Evolutionary conservation across 1,140 invertebrate genomes (phyloP), one percentile per base, ranked within the genome.

Genomic region (Aphelenchoides fujianensis): DNA sequence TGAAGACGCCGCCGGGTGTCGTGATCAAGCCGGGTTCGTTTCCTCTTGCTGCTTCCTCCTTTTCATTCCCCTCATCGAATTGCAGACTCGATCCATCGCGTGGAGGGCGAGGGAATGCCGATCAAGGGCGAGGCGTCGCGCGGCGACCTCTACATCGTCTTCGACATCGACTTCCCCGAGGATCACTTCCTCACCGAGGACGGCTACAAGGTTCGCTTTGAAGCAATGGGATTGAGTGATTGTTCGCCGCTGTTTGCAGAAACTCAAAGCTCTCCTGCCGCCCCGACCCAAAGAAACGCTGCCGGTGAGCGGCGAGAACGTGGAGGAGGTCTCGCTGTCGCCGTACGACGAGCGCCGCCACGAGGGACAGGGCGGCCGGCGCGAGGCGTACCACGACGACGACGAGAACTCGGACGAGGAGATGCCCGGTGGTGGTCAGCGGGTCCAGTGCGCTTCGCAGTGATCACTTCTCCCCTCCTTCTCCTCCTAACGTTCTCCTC

Each of bases 101-200:
- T 89, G n/a, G 66, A 83, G 31, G 82, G 84, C 48, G 88, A 89
- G 79, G 88, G 88, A 34, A 88, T 89, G 88, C 88, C 89, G 5
- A 78, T 84, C 16, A 85, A 90, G 77, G 90, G 90, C 79, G 90
- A 91, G 85, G 90, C 91, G 37, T 90, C 92, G 73, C 91, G 90
- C 81, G 94, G 94, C 41, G 90, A 92, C 84, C 86, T 96, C n/a
- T 92, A 92, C 80, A 89, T 96, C 66, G 89, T 90, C 77, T 95
- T 95, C 86, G 88, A 89, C 80, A 90, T 96, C 12, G 88, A 88
- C 63, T 95, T 95, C 84, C 94, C 94, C 34, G 87, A 89, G 70
- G 90, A 89, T 76, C 88, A 93, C 81, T 95, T 94, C 86, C 88
- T 87, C 23, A 70, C 89, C 72, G 89, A 90, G 74, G 88, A 88